These are phyloP conservation scores for Hemicordylus capensis DNA, from an alignment of 2,113 vertebrate species.

Conservation along the genomic window DNA sequence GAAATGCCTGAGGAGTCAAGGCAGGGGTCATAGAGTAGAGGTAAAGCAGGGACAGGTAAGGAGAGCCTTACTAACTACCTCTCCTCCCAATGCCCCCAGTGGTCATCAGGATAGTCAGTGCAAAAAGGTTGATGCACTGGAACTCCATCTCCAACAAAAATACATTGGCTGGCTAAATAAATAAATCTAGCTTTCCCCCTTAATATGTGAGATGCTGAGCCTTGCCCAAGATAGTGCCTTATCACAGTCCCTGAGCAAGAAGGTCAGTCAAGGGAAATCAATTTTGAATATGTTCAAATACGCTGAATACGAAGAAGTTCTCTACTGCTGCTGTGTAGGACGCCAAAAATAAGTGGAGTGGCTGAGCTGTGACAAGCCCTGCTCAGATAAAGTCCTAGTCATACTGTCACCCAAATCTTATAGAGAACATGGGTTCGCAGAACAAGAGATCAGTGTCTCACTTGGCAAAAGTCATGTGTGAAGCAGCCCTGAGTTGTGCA, in stretches of 20 bases:
- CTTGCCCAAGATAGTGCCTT: not conserved
- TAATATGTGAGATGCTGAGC: not conserved
- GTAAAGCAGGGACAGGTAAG: too few relatives aligned
- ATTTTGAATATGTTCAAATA: not conserved
- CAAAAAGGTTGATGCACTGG: too few relatives aligned
- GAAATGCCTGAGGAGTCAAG: too few relatives aligned
- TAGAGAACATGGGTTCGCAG: not conserved
- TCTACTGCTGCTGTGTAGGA: not conserved
- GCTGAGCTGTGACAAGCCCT: not conserved
- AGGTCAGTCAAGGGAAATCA: not conserved
- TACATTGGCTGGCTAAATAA: too few relatives aligned
- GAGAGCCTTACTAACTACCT: too few relatives aligned
- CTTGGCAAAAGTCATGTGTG: not conserved
- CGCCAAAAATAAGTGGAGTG: not conserved
- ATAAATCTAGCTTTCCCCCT: not conserved
- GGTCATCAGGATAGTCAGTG: too few relatives aligned
- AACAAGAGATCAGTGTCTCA: not conserved
- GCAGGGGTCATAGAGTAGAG: too few relatives aligned
- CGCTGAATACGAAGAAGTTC: too few relatives aligned
- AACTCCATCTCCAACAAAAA: too few relatives aligned
- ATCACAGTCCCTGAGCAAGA: not conserved
- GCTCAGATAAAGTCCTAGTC: not conserved
- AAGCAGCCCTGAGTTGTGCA: not conserved
- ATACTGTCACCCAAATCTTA: not conserved
- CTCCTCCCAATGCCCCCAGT: too few relatives aligned